Evolutionary conservation across 2,113 vertebrate species (phyloP), one percentile per base, ranked within the genome.

Genomic region (Boleophthalmus pectinirostris): DNA sequence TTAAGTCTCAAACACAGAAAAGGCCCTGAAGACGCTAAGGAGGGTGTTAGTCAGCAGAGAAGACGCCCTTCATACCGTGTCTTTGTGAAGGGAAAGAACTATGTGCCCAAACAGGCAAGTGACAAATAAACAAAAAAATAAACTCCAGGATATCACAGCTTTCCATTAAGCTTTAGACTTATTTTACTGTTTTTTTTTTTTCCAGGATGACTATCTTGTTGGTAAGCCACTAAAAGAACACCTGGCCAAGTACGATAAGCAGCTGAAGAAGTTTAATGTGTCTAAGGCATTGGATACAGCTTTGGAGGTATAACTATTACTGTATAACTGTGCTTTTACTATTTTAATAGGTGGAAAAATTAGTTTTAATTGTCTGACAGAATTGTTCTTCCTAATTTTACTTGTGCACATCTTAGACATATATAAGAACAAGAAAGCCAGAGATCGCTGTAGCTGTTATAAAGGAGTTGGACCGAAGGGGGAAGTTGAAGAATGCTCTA

Each of bases 201-300:
- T n/a, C n/a, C 80, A 99, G 98, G 96, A 96, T 84, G 98, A 99
- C 78, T 95, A 96, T 88, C 89, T 95, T 77, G 94, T 98, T 89
- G 96, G 93, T 82, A 97, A 95, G 70, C 94, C 95, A 51, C 92
- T 92, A 57, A 96, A 80, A 86, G 90, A 90, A 68, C 84, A 96
- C 83, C 87, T 98, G 82, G 93, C 93, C 79, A 96, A 95, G 74
- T 96, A 98, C 0, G 97, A 99, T 92, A 94, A 90, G 70, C 86
- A 96, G 15, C 93, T 99, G 38, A 97, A 94, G 92, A 92, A 92
- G 72, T 99, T 99, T 80, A 92, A 95, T 29, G 94, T 97, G 57
- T 96, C 98, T 20, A 96, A 96, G 81, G 97, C 97, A 38, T 94
- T 99, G 53, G 97, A 99, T 88, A 91, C 92, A 4, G 96, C 97